These are phyloP conservation scores for Caradrina kadenii DNA, from an alignment of 2,888 invertebrate genomes.

Conservation along the genomic window DNA sequence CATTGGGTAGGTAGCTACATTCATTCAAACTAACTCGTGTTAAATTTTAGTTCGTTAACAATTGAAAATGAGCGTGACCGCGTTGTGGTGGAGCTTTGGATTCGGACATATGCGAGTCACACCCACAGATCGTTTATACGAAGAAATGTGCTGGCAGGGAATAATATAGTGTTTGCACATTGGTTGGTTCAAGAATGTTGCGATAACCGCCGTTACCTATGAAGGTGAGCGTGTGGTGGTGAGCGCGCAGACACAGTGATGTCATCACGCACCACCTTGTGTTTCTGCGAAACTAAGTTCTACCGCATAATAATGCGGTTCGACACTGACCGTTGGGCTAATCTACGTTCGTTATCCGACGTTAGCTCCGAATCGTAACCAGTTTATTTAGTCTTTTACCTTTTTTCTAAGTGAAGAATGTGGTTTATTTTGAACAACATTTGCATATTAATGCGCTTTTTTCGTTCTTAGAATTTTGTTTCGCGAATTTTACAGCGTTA, in stretches of 20 bases:
- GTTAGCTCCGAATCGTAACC: constrained; percentile 79
- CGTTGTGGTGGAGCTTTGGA: constrained; percentile 64
- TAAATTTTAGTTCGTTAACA: constrained; percentile 76
- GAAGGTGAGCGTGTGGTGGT: constrained; percentile 82
- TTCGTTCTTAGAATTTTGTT: constrained; percentile 17
- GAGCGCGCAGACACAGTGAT: constrained; percentile 77
- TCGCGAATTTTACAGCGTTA: constrained; percentile 17
- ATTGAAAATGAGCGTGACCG: constrained; percentile 83
- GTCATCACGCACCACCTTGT: constrained; percentile 83
- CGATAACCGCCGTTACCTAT: constrained; percentile 63
- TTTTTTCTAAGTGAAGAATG: constrained; percentile 70
- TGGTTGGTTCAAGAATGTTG: constrained; percentile 59
- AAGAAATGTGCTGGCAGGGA: constrained; percentile 51
- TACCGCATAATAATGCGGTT: constrained; percentile 83
- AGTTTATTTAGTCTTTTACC: constrained; percentile 76
- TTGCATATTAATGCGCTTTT: constrained; percentile 50
- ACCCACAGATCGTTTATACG: constrained; percentile 58
- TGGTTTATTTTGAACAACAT: constrained; percentile 59
- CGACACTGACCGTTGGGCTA: constrained; percentile 74
- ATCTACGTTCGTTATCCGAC: constrained; percentile 76
- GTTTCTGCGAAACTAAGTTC: constrained; percentile 85
- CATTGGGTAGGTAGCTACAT: constrained; percentile 63
- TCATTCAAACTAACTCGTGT: constrained; percentile 62
- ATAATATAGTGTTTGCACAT: constrained; percentile 47
- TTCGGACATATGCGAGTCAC: constrained; percentile 67